Evolutionary conservation across 2,113 vertebrate species (phyloP).

Genomic region (Oryctolagus cuniculus): DNA sequence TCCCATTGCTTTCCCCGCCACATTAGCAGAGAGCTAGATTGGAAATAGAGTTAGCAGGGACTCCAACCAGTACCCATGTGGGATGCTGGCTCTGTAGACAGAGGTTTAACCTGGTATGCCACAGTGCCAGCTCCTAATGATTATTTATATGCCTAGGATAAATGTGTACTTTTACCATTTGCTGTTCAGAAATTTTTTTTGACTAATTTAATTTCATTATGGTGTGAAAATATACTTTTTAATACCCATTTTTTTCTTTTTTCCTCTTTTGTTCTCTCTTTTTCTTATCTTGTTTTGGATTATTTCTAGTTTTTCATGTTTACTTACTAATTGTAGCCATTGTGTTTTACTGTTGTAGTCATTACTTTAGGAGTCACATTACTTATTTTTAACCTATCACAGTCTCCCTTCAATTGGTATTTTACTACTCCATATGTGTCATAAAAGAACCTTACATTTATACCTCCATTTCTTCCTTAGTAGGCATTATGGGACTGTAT

Average conservation of each 20-base stretch:
- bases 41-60: too few relatives aligned
- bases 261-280: neutral
- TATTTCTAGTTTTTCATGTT: neutral
- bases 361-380: neutral
- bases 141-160: neutral
- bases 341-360: neutral
- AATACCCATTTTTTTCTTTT: neutral
- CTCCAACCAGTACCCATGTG: too few relatives aligned
- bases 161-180: neutral
- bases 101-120: too few relatives aligned
- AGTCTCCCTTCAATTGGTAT: neutral
- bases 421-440: neutral
- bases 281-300: neutral
- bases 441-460: neutral
- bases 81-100: too few relatives aligned
- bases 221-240: neutral
- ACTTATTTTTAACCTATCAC: neutral
- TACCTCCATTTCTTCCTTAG: neutral
- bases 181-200: neutral
- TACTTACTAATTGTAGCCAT: neutral
- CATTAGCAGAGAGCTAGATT: too few relatives aligned
- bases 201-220: constrained; percentile 11
- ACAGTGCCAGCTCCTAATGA: neutral
- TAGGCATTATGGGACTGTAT: neutral
- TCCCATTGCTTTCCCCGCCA: too few relatives aligned